Evolutionary conservation across 1,140 invertebrate species (phyloP).

Genomic region (Ridgeia piscesae): DNA sequence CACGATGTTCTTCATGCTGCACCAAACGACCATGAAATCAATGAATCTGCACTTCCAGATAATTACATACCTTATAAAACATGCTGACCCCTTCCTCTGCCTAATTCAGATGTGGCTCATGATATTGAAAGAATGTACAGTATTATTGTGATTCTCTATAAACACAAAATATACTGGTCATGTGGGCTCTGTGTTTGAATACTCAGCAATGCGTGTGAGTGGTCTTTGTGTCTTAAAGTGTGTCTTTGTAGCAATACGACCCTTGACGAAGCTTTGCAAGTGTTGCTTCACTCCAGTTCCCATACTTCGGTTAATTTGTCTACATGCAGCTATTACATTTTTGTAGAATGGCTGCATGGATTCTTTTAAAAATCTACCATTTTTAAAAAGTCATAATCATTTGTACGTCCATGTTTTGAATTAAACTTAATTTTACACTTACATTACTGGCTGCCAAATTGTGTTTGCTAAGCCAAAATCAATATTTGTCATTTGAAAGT

Average conservation of each 20-base stretch:
- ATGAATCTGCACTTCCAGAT: too few species aligned
- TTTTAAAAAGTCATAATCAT: too few species aligned
- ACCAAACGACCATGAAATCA: too few species aligned
- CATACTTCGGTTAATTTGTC: neutral
- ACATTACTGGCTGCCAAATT: too few species aligned
- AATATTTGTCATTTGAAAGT: too few species aligned
- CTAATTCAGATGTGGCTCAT: neutral
- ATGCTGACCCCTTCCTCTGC: neutral
- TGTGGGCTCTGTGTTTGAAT: neutral
- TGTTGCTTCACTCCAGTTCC: neutral
- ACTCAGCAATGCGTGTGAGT: neutral
- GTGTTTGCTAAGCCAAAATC: too few species aligned
- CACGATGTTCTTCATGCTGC: too few species aligned
- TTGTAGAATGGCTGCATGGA: neutral
- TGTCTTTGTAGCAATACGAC: neutral
- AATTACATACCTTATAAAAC: neutral
- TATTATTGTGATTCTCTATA: neutral
- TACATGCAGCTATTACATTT: neutral
- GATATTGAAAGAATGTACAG: neutral
- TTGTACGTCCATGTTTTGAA: too few species aligned
- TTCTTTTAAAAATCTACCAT: neutral
- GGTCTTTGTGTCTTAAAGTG: neutral
- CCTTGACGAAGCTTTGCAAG: neutral
- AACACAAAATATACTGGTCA: neutral
- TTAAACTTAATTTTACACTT: too few species aligned